Conservation (phyloP, 2,888 invertebrate species). For the Apamea crenata region DNA sequence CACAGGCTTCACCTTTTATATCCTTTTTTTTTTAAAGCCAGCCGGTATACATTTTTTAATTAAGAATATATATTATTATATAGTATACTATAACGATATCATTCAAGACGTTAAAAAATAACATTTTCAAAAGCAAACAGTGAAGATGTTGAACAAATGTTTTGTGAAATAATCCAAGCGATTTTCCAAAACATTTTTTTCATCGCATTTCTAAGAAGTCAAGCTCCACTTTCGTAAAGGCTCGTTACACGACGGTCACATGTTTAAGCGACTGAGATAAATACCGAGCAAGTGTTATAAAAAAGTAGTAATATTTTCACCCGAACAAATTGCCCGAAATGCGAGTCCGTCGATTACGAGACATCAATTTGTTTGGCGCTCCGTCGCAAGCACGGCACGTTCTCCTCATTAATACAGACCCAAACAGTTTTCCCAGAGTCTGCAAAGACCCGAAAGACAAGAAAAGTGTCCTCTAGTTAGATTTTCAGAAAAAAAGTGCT, state of each 20-base stretch:
- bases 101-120: background rate
- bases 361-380: constrained; percentile 79
- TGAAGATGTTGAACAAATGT: background rate
- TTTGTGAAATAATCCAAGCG: background rate
- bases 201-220: background rate
- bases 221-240: constrained; percentile 16
- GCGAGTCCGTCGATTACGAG: constrained; percentile 79
- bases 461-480: constrained; percentile 39
- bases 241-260: constrained; percentile 32
- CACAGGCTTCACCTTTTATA: no score
- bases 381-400: constrained; percentile 77
- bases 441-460: constrained; percentile 37
- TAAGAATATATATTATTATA: background rate
- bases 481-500: constrained; percentile 31
- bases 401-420: constrained; percentile 78
- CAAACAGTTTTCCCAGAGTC: constrained; percentile 72
- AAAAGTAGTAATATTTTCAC: constrained; percentile 72
- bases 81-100: background rate
- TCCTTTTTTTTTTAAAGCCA: no score
- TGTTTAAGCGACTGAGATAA: constrained; percentile 49
- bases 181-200: background rate
- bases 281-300: constrained; percentile 64
- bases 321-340: constrained; percentile 76
- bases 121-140: background rate
- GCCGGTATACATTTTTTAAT: background rate